A percentile compares a stretch with the other conserved stretches of the same genome.
phyloP scores from a whole-genome alignment of 2,888 invertebrate species.

The Frankliniella fusca region DNA sequence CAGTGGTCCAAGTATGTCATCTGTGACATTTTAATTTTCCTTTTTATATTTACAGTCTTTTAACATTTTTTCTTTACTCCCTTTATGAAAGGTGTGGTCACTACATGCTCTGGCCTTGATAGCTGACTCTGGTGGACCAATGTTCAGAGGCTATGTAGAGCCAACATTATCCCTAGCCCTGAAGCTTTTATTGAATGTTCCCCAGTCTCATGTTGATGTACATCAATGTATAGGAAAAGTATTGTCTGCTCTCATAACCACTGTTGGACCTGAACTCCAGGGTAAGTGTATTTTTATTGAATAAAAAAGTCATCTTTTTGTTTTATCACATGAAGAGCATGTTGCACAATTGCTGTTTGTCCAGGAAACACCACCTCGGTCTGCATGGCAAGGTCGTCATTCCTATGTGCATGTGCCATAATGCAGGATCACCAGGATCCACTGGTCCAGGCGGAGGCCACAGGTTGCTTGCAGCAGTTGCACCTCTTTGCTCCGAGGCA shows the following conservation, averaged over 20 bases:
- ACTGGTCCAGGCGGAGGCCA: constrained; percentile 91
- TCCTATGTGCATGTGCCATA: constrained; percentile 89
- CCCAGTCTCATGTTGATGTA: constrained; percentile 84
- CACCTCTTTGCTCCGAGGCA: constrained; percentile 96
- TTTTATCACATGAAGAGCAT: constrained; percentile 30
- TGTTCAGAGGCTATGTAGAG: constrained; percentile 97
- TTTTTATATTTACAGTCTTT: constrained; percentile 19
- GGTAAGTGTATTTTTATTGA: constrained; percentile 49
- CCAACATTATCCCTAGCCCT: constrained; percentile 86
- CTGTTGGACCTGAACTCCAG: constrained; percentile 96
- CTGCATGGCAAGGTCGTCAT: constrained; percentile 73
- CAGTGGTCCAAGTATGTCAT: constrained; percentile 77
- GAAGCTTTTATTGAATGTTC: constrained; percentile 82
- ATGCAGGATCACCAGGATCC: constrained; percentile 87
- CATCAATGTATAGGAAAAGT: constrained; percentile 91
- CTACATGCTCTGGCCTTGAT: constrained; percentile 91
- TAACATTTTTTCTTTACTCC: constrained; percentile 16
- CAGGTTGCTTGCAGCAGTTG: constrained; percentile 92
- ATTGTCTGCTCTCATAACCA: constrained; percentile 91
- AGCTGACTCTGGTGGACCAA: constrained; percentile 97
- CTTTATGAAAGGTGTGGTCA: constrained; percentile 75
- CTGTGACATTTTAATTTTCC: constrained; percentile 21
- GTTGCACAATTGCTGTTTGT: constrained; percentile 27
- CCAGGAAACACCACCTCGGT: constrained; percentile 68
- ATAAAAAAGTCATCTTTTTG: not conserved